A percentile compares a stretch with the other conserved stretches of the same genome.
Evolutionary conservation across 2,888 invertebrate genomes (phyloP).

Genomic region (Urechis unicinctus): DNA sequence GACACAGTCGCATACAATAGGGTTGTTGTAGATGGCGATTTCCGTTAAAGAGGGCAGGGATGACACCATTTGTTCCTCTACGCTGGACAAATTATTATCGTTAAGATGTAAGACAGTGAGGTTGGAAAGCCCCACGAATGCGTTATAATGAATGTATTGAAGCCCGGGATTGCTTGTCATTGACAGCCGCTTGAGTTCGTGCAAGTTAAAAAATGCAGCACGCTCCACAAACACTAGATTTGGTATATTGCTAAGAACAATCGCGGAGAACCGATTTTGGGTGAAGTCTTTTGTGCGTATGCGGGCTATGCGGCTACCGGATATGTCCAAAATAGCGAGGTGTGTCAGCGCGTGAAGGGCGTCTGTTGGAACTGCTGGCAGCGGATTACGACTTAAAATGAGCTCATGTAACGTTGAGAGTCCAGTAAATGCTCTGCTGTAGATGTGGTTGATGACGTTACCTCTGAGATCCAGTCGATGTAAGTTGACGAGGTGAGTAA

Average conservation of each 20-base stretch:
- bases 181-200: slow-evolving; percentile 2
- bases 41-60: neutral
- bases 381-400: slow-evolving; percentile 10
- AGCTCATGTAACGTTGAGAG: slow-evolving; percentile 9
- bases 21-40: slow-evolving; percentile 4
- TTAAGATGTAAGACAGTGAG: slow-evolving; percentile 1
- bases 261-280: slow-evolving; percentile 2
- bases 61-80: slow-evolving; percentile 4
- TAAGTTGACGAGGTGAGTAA: slow-evolving; percentile 8
- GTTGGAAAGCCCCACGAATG: slow-evolving; percentile 6
- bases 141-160: slow-evolving; percentile 9
- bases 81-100: slow-evolving; percentile 4
- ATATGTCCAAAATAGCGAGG: slow-evolving; percentile 4
- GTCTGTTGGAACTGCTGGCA: slow-evolving; percentile 9
- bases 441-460: slow-evolving; percentile 15
- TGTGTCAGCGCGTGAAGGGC: slow-evolving; percentile 6
- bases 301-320: slow-evolving; percentile 4
- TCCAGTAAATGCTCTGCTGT: slow-evolving; percentile 13
- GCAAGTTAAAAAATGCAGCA: slow-evolving; percentile 7
- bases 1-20: slow-evolving; percentile 15
- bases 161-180: slow-evolving; percentile 9
- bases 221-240: slow-evolving; percentile 11
- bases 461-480: slow-evolving; percentile 11
- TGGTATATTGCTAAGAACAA: slow-evolving; percentile 9
- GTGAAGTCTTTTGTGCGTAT: slow-evolving; percentile 6